A percentile compares a stretch with the other conserved stretches of the same genome.
phyloP scores from a whole-genome alignment of 2,797 vertebrate species.

The Lithobates sylvaticus region DNA sequence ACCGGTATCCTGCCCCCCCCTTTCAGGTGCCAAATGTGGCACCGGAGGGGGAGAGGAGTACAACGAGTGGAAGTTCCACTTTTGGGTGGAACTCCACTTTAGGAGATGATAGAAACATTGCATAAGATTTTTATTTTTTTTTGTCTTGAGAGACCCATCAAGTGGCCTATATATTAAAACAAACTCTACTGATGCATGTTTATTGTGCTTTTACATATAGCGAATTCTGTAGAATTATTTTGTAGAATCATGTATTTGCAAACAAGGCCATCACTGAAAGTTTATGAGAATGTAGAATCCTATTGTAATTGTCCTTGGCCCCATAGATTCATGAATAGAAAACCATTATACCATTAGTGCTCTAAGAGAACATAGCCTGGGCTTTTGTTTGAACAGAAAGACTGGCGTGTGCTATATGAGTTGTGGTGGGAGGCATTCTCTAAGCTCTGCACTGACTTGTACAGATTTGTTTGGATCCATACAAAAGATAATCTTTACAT shows the following conservation, averaged over 20 bases:
- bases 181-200: too few species aligned
- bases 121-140: too few species aligned
- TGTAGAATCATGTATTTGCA: neutral
- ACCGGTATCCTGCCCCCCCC: too few species aligned
- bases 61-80: too few species aligned
- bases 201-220: too few species aligned
- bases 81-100: too few species aligned
- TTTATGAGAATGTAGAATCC: neutral
- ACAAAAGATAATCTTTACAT: slow-evolving; percentile 26
- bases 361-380: neutral
- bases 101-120: too few species aligned
- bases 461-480: neutral
- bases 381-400: neutral
- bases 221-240: neutral
- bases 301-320: neutral
- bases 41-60: too few species aligned
- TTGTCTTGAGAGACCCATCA: too few species aligned
- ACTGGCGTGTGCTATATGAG: neutral
- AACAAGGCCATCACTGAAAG: neutral
- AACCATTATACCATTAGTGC: slow-evolving; percentile 3
- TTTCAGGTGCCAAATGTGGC: too few species aligned
- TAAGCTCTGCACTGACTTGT: neutral
- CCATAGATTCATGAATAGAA: neutral
- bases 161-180: too few species aligned
- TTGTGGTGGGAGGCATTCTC: slow-evolving; percentile 11